These are phyloP conservation scores for Leuciscus idus DNA, from an alignment of 2,113 vertebrate genomes.

Conservation along the genomic window DNA sequence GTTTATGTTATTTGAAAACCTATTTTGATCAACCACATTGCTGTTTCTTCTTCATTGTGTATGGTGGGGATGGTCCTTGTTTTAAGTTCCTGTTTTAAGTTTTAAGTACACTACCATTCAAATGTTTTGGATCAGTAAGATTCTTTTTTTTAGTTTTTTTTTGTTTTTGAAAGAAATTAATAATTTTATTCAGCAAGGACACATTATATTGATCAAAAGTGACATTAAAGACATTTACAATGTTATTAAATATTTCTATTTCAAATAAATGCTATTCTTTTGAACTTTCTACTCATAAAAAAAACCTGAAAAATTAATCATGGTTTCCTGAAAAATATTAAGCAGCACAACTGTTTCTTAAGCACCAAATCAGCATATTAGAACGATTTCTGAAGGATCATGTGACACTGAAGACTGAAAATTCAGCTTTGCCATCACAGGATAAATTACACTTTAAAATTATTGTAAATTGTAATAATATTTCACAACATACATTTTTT, in stretches of 20 bases:
- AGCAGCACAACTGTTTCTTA: neutral
- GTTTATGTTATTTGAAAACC: neutral
- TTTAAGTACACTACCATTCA: too few species aligned
- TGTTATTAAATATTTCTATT: neutral
- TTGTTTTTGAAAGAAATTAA: too few species aligned
- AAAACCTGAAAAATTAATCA: neutral
- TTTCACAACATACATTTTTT: too few species aligned
- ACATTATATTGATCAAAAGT: neutral
- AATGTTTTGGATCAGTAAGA: too few species aligned
- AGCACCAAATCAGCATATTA: neutral
- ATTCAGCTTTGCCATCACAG: too few species aligned
- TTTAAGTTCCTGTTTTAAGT: too few species aligned
- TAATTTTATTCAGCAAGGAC: neutral
- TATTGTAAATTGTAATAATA: too few species aligned
- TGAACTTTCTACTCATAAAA: neutral
- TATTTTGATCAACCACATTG: neutral
- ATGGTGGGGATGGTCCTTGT: neutral
- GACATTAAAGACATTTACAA: neutral
- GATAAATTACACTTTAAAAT: too few species aligned
- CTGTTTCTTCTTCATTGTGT: neutral
- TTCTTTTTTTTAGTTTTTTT: too few species aligned
- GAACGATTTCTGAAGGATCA: too few species aligned
- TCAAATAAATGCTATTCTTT: neutral
- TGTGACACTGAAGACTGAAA: too few species aligned
- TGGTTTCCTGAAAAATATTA: neutral